Percentiles rank a stretch among this genome's conserved stretches.
These are phyloP conservation scores for Rallus crepitans DNA, from an alignment of 2,797 vertebrate species.

Conservation along the genomic window DNA sequence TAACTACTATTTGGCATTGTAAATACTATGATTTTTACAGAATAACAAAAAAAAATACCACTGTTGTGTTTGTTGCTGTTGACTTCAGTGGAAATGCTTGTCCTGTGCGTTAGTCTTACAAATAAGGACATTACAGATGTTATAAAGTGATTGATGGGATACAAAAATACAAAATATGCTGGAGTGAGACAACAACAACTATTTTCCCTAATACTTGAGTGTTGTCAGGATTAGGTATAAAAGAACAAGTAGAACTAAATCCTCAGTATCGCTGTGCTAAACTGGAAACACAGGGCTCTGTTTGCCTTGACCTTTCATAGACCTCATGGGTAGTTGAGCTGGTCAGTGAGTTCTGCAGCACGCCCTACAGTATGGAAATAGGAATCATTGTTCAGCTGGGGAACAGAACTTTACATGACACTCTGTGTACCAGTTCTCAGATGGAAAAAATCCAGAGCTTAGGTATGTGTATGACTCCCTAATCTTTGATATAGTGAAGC, in stretches of 20 bases:
- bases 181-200: neutral
- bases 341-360: neutral
- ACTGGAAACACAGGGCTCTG: neutral
- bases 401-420: neutral
- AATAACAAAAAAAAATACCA: neutral
- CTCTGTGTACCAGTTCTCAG: neutral
- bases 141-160: neutral
- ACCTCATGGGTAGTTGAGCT: neutral
- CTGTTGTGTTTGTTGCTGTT: neutral
- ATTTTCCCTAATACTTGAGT: neutral
- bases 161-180: neutral
- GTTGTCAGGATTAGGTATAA: neutral
- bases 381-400: neutral
- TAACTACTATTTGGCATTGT: neutral
- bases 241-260: neutral
- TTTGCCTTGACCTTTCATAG: neutral
- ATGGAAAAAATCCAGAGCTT: neutral
- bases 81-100: neutral
- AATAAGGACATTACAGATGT: neutral
- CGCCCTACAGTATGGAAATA: neutral
- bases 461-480: neutral
- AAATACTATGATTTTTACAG: neutral
- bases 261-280: neutral
- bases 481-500: neutral
- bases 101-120: neutral